Evolutionary conservation across 92 coral and sea anemone genomes (phyloP), one percentile per base, ranked within the genome.

Genomic region (Zoanthus sociatus): DNA sequence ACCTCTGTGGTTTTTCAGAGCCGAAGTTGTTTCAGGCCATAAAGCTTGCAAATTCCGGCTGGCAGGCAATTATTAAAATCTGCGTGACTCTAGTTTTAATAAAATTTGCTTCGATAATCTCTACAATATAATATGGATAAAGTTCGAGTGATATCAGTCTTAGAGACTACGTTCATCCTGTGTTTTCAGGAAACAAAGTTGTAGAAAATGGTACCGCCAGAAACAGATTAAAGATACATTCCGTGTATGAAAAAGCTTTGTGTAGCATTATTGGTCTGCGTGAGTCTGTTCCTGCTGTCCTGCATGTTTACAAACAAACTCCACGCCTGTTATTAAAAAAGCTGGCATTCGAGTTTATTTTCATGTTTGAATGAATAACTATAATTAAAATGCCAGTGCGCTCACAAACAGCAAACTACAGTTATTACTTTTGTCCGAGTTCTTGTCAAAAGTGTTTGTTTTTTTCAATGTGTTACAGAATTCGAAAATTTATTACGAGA

Each of bases 221-320:
- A 50, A 50, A 50, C 0, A 75, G 26, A 9, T 46, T 3, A 46
- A 17, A 73, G 9, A 5, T 48, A 7, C 2, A 5, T 5, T 47
- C 78, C 32, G 53, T 33, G 31, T 18, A 75, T 26, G n/a, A 11
- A 31, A 15, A 6, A 31, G 21, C 9, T 17, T 63, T 18, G 64
- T 16, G n/a, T 13, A 4, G 16, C 42, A 30, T 69, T 69, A 9
- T 33, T 32, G 30, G 74, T 16, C 17, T 51, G 42, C 67, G n/a
- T 77, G 82, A 55, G 46, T 30, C 14, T 12, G 82, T 30, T 30
- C 58, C 11, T 77, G 82, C 30, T 20, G n/a, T 14, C 10, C 12
- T 0, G 11, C 0, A 31, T 77, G 82, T 55, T 77, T 54, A 77
- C 48, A 77, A 77, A 77, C 82, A 53, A 77, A 77, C 11, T 54